Conservation (phyloP, 64 coral and sea anemone species). For the Acropora yongei region DNA sequence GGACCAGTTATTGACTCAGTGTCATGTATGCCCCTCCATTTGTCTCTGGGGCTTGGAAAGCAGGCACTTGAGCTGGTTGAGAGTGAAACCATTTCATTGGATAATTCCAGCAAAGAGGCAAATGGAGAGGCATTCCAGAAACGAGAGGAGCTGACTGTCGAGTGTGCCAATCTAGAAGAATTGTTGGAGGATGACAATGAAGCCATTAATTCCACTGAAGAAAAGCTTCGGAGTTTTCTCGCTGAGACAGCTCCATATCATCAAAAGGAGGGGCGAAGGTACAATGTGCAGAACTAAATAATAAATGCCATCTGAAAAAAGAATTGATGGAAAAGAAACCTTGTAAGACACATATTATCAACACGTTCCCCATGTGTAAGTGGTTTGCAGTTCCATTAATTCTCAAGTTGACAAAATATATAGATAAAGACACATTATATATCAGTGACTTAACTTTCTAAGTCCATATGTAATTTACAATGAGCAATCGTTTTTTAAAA, state of each 20-base stretch:
- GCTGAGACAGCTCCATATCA: not conserved
- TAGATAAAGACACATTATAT: not conserved
- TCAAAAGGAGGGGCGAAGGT: not conserved
- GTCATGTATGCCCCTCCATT: conserved; percentile 54
- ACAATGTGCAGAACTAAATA: not conserved
- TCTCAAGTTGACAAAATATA: not conserved
- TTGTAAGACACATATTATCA: not conserved
- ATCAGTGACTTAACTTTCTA: too few species aligned
- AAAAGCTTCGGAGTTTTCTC: not conserved
- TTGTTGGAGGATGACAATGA: not conserved
- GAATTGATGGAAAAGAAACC: not conserved
- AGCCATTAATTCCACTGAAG: not conserved
- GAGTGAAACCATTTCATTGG: conserved; percentile 20
- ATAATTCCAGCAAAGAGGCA: conserved; percentile 29
- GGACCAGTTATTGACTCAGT: conserved; percentile 22
- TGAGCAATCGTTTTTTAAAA: too few species aligned
- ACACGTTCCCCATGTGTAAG: too few species aligned
- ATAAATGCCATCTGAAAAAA: not conserved
- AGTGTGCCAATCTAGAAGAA: not conserved
- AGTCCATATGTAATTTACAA: too few species aligned
- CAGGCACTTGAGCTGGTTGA: conserved; percentile 20
- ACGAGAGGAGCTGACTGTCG: not conserved
- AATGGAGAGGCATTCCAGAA: conserved; percentile 31
- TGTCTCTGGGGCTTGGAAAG: conserved; percentile 60
- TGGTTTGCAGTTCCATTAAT: not conserved